Evolutionary conservation across 1,140 invertebrate genomes (phyloP).

Genomic region (Drosophila erecta): DNA sequence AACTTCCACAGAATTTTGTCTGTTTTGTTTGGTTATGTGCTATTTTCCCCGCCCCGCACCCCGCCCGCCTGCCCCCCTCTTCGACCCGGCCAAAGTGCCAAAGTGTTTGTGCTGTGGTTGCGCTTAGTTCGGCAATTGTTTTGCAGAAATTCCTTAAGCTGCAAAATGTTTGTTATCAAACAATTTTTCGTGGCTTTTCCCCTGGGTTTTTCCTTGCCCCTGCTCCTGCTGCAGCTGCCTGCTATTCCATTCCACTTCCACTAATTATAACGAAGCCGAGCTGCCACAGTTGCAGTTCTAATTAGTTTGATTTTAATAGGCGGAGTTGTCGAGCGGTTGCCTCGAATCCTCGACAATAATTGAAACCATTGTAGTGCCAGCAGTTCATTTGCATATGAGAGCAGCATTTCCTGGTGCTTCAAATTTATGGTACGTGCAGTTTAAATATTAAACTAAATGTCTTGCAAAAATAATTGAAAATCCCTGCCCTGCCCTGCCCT

Average conservation of each 20-base stretch:
- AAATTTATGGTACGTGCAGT: constrained; percentile 30
- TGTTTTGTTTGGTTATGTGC: constrained; percentile 44
- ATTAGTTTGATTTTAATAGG: constrained; percentile 50
- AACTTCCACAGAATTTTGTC: constrained; percentile 60
- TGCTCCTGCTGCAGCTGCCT: too few species aligned
- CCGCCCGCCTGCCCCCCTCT: background rate
- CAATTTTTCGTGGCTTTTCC: constrained; percentile 31
- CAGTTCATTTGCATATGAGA: constrained; percentile 35
- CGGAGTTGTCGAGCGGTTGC: constrained; percentile 17
- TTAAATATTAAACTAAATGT: constrained; percentile 37
- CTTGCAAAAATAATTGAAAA: constrained; percentile 47
- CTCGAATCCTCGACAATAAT: constrained; percentile 30
- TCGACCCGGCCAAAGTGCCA: constrained; percentile 3
- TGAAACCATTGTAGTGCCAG: constrained; percentile 28
- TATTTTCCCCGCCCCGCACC: background rate
- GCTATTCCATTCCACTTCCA: background rate
- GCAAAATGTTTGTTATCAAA: constrained; percentile 59
- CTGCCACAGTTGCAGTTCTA: constrained; percentile 24
- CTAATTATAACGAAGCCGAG: constrained; percentile 36
- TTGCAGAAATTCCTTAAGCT: constrained; percentile 59
- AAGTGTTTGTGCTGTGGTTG: constrained; percentile 50
- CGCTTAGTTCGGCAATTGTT: constrained; percentile 59
- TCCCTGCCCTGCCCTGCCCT: background rate
- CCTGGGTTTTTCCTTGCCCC: background rate
- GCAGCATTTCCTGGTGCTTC: constrained; percentile 1